Evolutionary conservation across 2,797 vertebrate genomes (phyloP).

Genomic region (Amniataba percoides): DNA sequence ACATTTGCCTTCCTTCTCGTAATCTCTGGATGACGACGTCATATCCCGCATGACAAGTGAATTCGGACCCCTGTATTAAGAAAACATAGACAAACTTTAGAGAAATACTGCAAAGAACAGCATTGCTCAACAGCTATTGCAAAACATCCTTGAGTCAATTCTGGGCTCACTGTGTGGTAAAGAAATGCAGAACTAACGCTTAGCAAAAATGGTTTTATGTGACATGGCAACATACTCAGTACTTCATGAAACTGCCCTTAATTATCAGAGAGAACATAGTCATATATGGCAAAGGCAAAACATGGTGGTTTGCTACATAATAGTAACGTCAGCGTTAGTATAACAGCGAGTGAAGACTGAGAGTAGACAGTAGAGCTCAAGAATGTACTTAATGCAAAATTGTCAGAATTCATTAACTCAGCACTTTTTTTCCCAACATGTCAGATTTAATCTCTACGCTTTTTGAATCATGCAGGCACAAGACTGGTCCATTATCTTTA

Average conservation of each 20-base stretch:
- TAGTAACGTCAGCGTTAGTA: not conserved
- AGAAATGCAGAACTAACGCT: conserved; percentile 69
- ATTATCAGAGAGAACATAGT: not conserved
- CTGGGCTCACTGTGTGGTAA: conserved; percentile 20
- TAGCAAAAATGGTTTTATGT: conserved; percentile 20
- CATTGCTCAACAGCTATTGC: conserved; percentile 50
- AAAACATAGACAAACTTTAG: conserved; percentile 4
- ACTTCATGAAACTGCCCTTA: conserved; percentile 18
- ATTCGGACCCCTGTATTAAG: conserved; percentile 88
- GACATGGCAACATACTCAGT: conserved; percentile 3
- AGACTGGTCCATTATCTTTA: not conserved
- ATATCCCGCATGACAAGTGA: conserved; percentile 90
- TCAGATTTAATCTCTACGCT: not conserved
- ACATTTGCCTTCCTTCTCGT: conserved; percentile 91
- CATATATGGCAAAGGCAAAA: not conserved
- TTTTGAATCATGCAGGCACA: not conserved
- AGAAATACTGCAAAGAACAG: conserved; percentile 18
- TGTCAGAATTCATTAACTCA: not conserved
- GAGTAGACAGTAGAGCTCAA: not conserved
- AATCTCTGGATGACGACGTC: conserved; percentile 90
- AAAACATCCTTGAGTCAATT: conserved; percentile 49
- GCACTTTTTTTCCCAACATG: not conserved
- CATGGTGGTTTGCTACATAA: not conserved
- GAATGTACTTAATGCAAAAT: not conserved
- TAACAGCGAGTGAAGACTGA: not conserved